These are phyloP conservation scores for Chunga burmeisteri DNA, from an alignment of 2,113 vertebrate species.

Conservation along the genomic window DNA sequence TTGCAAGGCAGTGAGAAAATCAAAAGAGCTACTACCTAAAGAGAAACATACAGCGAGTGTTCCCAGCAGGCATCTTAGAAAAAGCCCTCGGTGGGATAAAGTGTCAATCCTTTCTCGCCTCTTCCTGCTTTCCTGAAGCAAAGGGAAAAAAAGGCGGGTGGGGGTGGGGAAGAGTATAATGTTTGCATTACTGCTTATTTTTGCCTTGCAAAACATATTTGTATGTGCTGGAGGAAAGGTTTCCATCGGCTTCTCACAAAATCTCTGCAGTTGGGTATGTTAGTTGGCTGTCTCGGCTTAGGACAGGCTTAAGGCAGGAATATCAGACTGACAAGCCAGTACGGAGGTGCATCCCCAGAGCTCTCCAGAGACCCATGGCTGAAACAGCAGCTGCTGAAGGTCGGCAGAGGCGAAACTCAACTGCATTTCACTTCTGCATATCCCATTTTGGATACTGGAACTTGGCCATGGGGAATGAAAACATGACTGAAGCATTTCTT, in stretches of 20 bases:
- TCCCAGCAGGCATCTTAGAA: slow-evolving; percentile 16
- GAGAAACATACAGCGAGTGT: not conserved
- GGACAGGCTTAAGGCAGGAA: not conserved
- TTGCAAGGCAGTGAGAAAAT: slow-evolving; percentile 9
- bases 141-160: not conserved
- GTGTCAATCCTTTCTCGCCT: not conserved
- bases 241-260: not conserved
- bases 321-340: not conserved
- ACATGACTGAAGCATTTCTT: not conserved
- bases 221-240: not conserved
- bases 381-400: not conserved
- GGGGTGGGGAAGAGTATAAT: too few species aligned
- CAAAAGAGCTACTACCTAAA: slow-evolving; percentile 53
- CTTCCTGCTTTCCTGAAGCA: not conserved
- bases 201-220: not conserved
- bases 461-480: not conserved
- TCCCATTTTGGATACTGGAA: not conserved
- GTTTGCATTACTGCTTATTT: not conserved
- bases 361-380: not conserved
- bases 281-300: not conserved
- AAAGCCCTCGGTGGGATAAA: not conserved
- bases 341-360: not conserved
- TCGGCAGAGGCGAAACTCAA: not conserved
- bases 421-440: not conserved
- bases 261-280: not conserved